Base-by-base conservation (phyloP, 2,888 invertebrate genomes). In the Dynastes hyllus region DNA sequence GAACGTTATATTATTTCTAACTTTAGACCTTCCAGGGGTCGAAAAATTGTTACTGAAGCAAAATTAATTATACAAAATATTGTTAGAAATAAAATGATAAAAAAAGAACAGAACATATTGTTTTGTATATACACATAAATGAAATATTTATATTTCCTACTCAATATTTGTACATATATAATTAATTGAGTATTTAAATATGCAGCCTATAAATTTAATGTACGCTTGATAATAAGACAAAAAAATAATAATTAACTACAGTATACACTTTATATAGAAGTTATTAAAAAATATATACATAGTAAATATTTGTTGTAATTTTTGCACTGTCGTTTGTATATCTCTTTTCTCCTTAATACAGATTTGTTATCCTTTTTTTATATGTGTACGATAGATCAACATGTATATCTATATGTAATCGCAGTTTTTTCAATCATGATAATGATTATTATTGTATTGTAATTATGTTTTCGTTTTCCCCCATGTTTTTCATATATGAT, bases 401-500 rank as follows among this genome's bases (percentile, higher is more conserved):
- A 61, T 75, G 40, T 75, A 61, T 61, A 75, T 61, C 61, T 61
- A 45, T 75, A 45, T 61, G 13, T 61, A 61, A 75, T 45, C 61
- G 37, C 73, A 75, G 40, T 58, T 73, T 69, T 71, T n/a, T 73
- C 16, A 16, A 69, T 69, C 16, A 6, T 16, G 6, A 69, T 51
- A 51, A 69, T 69, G 45, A 51, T 69, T 40, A 37, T 16, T 58
- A 40, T n/a, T 73, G 16, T 22, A 40, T 73, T 37, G 29, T 53
- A 22, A 40, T 73, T 58, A 73, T 37, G 40, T 58, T 58, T 83
- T 82, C 84, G 85, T 85, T 84, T 85, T 85, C 84, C 86, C 87
- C 87, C 87, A 87, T 87, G 86, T 86, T 85, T 85, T 61, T 61
- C 50, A 37, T 61, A 85, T 84, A 85, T 86, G 84, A 85, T 85